A percentile compares a stretch with the other conserved stretches of the same genome.
phyloP scores from a whole-genome alignment of 2,113 vertebrate genomes.

The Heterocephalus glaber region DNA sequence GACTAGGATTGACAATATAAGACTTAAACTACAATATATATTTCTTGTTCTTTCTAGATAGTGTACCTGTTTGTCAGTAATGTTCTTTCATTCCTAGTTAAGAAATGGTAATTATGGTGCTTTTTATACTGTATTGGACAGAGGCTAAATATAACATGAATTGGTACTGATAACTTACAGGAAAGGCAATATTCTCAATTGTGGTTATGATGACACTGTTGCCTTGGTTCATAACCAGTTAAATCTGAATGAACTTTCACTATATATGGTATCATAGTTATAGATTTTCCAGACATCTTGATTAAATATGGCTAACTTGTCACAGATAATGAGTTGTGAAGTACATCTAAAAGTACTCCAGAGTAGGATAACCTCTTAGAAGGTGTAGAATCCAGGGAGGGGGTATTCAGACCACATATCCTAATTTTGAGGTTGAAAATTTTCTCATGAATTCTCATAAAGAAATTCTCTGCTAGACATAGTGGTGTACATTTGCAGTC shows the following conservation, averaged over 20 bases:
- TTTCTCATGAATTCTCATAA: background rate
- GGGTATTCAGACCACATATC: background rate
- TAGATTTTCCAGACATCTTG: constrained; percentile 7
- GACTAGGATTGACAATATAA: background rate
- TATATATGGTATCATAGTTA: background rate
- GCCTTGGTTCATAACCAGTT: background rate
- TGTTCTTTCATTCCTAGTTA: background rate
- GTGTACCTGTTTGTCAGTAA: background rate
- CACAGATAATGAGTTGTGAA: background rate
- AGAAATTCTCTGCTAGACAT: background rate
- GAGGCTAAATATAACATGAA: background rate
- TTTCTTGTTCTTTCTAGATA: background rate
- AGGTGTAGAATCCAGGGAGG: background rate
- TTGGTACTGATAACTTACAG: background rate
- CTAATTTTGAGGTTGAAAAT: background rate
- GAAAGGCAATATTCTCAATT: background rate
- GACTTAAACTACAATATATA: background rate
- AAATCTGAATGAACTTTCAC: background rate
- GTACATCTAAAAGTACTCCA: background rate
- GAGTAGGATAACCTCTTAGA: background rate
- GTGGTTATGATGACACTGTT: background rate
- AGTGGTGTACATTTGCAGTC: background rate
- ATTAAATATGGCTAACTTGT: background rate
- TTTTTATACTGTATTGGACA: background rate
- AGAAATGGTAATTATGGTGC: background rate